Conservation (phyloP, 2,797 vertebrate species). For the Micropoecilia bifurca region DNA sequence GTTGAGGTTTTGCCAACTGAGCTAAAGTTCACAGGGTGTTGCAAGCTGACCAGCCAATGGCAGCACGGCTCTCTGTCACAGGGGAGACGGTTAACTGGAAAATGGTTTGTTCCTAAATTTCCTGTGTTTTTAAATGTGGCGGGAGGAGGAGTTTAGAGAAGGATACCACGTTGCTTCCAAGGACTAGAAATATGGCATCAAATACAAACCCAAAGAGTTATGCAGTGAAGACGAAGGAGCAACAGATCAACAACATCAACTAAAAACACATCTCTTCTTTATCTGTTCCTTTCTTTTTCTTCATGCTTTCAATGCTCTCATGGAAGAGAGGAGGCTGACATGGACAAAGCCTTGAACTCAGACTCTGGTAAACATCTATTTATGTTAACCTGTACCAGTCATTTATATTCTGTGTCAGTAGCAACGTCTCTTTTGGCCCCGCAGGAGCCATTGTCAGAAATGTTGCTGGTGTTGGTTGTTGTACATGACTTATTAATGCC, state of each 20-base stretch:
- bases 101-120: constrained; percentile 35
- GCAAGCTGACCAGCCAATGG: constrained; percentile 54
- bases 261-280: constrained; percentile 38
- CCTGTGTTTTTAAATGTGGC: constrained; percentile 34
- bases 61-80: constrained; percentile 39
- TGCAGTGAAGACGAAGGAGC: constrained; percentile 11
- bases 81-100: constrained; percentile 43
- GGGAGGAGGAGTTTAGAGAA: constrained; percentile 29
- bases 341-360: constrained; percentile 76
- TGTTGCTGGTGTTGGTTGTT: constrained; percentile 54
- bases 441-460: constrained; percentile 50
- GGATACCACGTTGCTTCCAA: constrained; percentile 26
- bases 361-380: constrained; percentile 75
- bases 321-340: constrained; percentile 74
- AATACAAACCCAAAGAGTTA: constrained; percentile 23
- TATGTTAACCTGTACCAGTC: constrained; percentile 14
- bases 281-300: constrained; percentile 49
- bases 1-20: constrained; percentile 59
- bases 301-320: constrained; percentile 62
- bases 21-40: constrained; percentile 63
- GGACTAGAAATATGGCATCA: constrained; percentile 26
- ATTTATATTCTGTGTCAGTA: constrained; percentile 5
- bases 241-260: constrained; percentile 26
- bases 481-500: constrained; percentile 71
- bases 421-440: constrained; percentile 18